Percentiles rank a stretch among this genome's conserved stretches.
Conservation (phyloP, 2,888 invertebrate species). For the Serripes groenlandicus region DNA sequence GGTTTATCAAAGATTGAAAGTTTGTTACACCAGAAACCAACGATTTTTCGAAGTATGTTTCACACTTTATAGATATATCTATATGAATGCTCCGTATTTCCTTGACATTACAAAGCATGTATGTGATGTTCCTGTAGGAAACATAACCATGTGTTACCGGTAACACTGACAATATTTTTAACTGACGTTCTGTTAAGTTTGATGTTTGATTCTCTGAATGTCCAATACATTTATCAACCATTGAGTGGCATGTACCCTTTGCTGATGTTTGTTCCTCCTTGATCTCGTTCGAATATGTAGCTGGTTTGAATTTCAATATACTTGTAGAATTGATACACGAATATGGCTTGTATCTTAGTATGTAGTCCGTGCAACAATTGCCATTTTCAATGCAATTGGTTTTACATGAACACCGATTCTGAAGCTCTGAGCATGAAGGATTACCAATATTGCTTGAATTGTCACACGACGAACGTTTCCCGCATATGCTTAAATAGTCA, state of each 20-base stretch:
- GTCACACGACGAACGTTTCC: constrained; percentile 6
- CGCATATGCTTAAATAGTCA: constrained; percentile 5
- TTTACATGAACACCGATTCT: neutral
- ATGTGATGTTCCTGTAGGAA: constrained; percentile 10
- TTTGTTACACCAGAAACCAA: neutral
- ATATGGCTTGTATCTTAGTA: constrained; percentile 14
- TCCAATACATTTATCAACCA: constrained; percentile 9
- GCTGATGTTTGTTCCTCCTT: neutral
- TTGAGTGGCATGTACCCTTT: neutral
- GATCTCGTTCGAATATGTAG: neutral
- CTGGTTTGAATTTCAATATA: neutral
- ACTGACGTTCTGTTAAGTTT: neutral
- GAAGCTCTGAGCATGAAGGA: neutral
- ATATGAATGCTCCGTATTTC: neutral
- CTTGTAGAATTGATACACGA: neutral
- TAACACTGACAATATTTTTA: neutral
- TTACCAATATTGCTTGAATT: neutral
- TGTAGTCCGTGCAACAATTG: constrained; percentile 7
- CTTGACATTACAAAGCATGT: constrained; percentile 15
- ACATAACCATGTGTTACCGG: constrained; percentile 6
- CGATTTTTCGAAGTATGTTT: neutral
- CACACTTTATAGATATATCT: neutral
- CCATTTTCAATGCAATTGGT: neutral
- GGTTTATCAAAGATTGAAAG: neutral
- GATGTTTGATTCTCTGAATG: neutral